Evolutionary conservation across 2,888 invertebrate genomes (phyloP).

Genomic region (Torymus auratus): DNA sequence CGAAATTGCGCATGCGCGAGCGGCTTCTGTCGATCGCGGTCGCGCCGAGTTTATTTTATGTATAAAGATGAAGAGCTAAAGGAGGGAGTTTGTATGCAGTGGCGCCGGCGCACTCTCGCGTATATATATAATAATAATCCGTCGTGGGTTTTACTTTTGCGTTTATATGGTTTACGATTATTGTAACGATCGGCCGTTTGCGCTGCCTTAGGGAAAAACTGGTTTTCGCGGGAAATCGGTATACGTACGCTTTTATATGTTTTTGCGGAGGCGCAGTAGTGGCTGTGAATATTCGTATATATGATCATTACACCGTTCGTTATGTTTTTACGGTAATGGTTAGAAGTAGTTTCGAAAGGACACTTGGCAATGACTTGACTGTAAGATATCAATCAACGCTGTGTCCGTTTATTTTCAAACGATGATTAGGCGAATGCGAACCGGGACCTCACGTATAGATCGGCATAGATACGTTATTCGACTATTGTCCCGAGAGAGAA

Average conservation of each 20-base stretch:
- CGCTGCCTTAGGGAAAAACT: conserved; percentile 16
- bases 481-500: too few relatives aligned
- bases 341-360: too few relatives aligned
- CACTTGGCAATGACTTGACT: conserved; percentile 18
- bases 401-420: neutral
- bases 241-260: too few relatives aligned
- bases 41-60: neutral
- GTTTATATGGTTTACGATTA: conserved; percentile 48
- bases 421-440: neutral
- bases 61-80: too few relatives aligned
- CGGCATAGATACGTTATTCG: too few relatives aligned
- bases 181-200: conserved; percentile 15
- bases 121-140: neutral
- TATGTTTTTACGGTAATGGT: too few relatives aligned
- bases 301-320: too few relatives aligned
- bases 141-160: neutral
- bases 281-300: too few relatives aligned
- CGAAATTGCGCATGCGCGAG: conserved; percentile 2
- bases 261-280: too few relatives aligned
- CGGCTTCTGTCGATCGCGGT: neutral
- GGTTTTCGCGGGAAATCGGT: neutral
- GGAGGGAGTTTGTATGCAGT: too few relatives aligned
- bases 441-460: neutral
- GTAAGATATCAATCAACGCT: neutral
- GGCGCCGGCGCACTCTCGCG: too few relatives aligned